Evolutionary conservation across 2,888 invertebrate species (phyloP).

Genomic region (Dryocosmus kuriphilus): DNA sequence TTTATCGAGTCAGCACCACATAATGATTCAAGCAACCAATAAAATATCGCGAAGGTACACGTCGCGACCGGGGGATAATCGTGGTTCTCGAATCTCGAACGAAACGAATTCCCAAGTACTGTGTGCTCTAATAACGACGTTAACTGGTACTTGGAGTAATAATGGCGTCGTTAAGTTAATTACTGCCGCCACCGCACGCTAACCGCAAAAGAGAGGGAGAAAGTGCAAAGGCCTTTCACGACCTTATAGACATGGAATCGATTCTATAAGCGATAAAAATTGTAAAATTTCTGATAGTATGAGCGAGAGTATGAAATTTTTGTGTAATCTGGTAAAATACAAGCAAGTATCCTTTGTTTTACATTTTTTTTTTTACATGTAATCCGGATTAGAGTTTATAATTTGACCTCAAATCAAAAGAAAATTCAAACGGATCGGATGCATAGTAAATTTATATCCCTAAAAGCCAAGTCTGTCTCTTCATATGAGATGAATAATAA

Average conservation of each 20-base stretch:
- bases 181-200: conserved; percentile 49
- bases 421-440: conserved; percentile 41
- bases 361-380: background rate
- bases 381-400: background rate
- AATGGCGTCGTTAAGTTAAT: conserved; percentile 59
- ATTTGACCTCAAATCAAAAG: background rate
- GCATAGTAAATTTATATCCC: background rate
- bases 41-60: conserved; percentile 27
- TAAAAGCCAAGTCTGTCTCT: conserved; percentile 34
- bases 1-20: background rate
- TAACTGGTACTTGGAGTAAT: conserved; percentile 51
- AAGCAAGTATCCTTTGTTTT: background rate
- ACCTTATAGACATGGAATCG: conserved; percentile 43
- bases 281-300: background rate
- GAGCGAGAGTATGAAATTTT: background rate
- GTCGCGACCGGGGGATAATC: conserved; percentile 18
- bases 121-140: conserved; percentile 45
- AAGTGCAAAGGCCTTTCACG: conserved; percentile 46
- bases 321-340: background rate
- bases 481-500: conserved; percentile 42
- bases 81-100: conserved; percentile 15
- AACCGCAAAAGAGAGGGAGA: conserved; percentile 47
- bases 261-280: conserved; percentile 15
- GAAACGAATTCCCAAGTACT: conserved; percentile 37
- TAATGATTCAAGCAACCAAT: conserved; percentile 34